These are phyloP conservation scores for Cynoglossus semilaevis DNA, from an alignment of 2,113 vertebrate genomes.

Conservation along the genomic window DNA sequence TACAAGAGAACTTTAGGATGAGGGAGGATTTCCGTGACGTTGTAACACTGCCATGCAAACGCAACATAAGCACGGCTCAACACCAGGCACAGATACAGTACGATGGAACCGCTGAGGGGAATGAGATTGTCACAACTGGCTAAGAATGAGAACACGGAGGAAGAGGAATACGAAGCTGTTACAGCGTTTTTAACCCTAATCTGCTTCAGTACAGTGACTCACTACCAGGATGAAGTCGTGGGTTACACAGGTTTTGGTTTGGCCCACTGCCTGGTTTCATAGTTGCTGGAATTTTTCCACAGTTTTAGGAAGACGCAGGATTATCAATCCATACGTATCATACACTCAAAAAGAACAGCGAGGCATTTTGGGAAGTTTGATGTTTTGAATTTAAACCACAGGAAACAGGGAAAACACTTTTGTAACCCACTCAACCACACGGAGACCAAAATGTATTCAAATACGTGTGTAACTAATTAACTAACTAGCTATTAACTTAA, in stretches of 20 bases:
- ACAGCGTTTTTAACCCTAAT: constrained; percentile 24
- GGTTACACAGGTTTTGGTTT: background rate
- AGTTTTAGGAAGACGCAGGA: constrained; percentile 42
- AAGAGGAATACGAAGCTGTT: background rate
- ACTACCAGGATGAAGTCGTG: constrained; percentile 18
- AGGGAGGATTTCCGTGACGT: constrained; percentile 11
- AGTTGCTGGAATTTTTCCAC: constrained; percentile 27
- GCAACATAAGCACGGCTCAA: constrained; percentile 19
- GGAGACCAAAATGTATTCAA: no score
- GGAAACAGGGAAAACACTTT: no score
- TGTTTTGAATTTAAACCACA: no score
- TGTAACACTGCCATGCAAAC: constrained; percentile 42
- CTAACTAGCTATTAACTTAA: no score
- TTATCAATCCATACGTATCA: constrained; percentile 5
- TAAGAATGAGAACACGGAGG: background rate
- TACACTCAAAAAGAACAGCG: constrained; percentile 3
- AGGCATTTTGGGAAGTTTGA: constrained; percentile 24
- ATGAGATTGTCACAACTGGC: background rate
- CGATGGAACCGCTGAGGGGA: constrained; percentile 27
- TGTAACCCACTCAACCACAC: no score
- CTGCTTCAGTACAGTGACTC: constrained; percentile 10
- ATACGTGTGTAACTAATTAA: no score
- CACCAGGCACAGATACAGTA: constrained; percentile 26
- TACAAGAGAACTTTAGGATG: constrained; percentile 4
- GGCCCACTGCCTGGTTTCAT: background rate